A percentile compares a stretch with the other conserved stretches of the same genome.
These are phyloP conservation scores for Lasioglossum baleicum DNA, from an alignment of 1,140 invertebrate genomes.

Conservation along the genomic window DNA sequence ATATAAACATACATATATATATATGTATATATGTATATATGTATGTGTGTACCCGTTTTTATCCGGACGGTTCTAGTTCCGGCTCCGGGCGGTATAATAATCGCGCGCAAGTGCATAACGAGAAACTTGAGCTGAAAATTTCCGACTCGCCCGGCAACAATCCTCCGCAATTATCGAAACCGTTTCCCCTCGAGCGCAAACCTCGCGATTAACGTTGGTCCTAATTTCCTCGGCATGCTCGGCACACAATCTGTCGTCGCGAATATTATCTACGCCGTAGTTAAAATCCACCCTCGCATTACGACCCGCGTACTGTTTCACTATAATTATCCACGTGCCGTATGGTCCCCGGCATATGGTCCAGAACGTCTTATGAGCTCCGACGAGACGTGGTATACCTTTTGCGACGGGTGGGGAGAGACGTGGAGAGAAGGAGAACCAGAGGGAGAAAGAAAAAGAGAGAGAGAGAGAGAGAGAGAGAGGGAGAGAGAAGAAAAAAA, in stretches of 20 bases:
- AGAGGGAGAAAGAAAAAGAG: not conserved
- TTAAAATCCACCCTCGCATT: conserved; percentile 24
- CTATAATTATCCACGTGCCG: conserved; percentile 50
- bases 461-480: not conserved
- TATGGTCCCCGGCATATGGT: conserved; percentile 69
- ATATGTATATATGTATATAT: too few relatives aligned
- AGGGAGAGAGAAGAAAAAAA: not conserved
- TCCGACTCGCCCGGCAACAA: not conserved
- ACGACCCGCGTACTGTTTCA: conserved; percentile 39
- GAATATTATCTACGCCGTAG: conserved; percentile 32
- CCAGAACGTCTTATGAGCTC: conserved; percentile 65
- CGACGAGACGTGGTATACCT: conserved; percentile 44
- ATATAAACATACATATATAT: too few relatives aligned
- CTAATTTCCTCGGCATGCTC: not conserved
- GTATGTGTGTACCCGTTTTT: too few relatives aligned
- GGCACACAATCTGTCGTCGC: conserved; percentile 33
- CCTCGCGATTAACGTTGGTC: not conserved
- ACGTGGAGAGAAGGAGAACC: not conserved
- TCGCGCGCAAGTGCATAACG: not conserved
- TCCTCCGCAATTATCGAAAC: not conserved
- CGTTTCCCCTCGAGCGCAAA: not conserved
- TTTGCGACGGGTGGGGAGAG: not conserved
- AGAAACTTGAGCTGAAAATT: not conserved
- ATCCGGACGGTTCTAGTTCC: too few relatives aligned
- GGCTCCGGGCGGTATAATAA: not conserved